Percentiles rank a stretch among this genome's conserved stretches.
Evolutionary conservation across 1,140 invertebrate genomes (phyloP).

Genomic region (Pseudachorutes palmiensis): DNA sequence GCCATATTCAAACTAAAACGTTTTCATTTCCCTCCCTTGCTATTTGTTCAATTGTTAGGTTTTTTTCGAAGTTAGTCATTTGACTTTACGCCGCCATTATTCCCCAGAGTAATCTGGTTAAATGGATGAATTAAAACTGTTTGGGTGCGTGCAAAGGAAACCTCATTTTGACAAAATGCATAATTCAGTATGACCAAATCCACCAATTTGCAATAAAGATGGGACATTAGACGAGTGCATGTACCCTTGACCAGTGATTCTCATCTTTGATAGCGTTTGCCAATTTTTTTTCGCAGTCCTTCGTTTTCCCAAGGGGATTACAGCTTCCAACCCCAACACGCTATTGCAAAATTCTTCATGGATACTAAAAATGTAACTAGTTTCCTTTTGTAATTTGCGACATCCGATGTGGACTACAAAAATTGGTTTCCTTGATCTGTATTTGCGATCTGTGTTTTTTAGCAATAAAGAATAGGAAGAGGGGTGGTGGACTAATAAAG

Average conservation of each 20-base stretch:
- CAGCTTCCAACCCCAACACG: background rate
- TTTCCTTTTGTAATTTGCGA: background rate
- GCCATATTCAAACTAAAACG: no score
- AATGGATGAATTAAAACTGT: background rate
- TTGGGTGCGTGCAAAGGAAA: background rate
- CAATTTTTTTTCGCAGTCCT: conserved; percentile 2
- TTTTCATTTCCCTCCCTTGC: no score
- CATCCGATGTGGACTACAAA: background rate
- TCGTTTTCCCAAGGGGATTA: background rate
- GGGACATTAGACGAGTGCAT: no score
- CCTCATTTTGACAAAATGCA: background rate
- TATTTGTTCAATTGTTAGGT: no score
- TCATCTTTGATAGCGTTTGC: background rate
- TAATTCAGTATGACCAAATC: conserved; percentile 6
- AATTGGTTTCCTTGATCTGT: no score
- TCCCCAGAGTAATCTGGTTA: background rate
- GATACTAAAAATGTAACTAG: conserved; percentile 11
- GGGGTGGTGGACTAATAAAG: background rate
- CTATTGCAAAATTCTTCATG: background rate
- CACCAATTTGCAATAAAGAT: background rate
- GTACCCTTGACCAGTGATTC: conserved; percentile 6
- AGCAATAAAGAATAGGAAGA: background rate
- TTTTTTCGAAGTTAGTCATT: no score
- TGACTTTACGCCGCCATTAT: no score
- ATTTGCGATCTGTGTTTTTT: no score